phyloP scores from a whole-genome alignment of 2,888 invertebrate species.

The Drosophila mayaguana region DNA sequence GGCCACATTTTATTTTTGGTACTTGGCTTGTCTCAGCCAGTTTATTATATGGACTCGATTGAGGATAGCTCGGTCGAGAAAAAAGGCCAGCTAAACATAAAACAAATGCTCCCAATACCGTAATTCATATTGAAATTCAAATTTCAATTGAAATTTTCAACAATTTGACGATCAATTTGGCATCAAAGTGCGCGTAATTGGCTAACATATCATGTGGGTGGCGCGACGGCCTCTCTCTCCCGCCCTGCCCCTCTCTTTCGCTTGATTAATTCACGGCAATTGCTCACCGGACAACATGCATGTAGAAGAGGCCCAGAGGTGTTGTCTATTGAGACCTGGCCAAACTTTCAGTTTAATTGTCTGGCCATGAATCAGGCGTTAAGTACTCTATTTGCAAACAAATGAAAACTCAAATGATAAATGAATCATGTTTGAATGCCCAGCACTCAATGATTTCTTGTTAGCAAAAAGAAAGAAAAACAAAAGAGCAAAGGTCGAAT shows the following conservation, averaged over 20 bases:
- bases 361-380: slow-evolving; percentile 18
- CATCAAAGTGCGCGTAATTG: slow-evolving; percentile 63
- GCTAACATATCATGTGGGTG: slow-evolving; percentile 53
- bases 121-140: slow-evolving; percentile 18
- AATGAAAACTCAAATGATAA: slow-evolving; percentile 28
- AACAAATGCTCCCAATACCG: slow-evolving; percentile 45
- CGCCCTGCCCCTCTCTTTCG: neutral
- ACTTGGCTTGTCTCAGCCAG: slow-evolving; percentile 21
- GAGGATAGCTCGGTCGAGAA: slow-evolving; percentile 15
- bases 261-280: slow-evolving; percentile 66
- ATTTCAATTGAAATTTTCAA: slow-evolving; percentile 28
- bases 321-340: slow-evolving; percentile 13
- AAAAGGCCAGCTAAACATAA: slow-evolving; percentile 29
- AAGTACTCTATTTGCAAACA: slow-evolving; percentile 22
- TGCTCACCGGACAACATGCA: slow-evolving; percentile 18
- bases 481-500: neutral
- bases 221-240: neutral
- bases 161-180: slow-evolving; percentile 57
- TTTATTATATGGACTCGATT: slow-evolving; percentile 24
- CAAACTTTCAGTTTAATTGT: slow-evolving; percentile 16
- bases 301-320: slow-evolving; percentile 23
- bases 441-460: slow-evolving; percentile 13
- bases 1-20: slow-evolving; percentile 46
- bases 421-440: slow-evolving; percentile 26
- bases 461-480: too few relatives aligned